Percentiles rank a stretch among this genome's conserved stretches.
Conservation (phyloP, 1,140 invertebrate species). For the Aphis craccivora region DNA sequence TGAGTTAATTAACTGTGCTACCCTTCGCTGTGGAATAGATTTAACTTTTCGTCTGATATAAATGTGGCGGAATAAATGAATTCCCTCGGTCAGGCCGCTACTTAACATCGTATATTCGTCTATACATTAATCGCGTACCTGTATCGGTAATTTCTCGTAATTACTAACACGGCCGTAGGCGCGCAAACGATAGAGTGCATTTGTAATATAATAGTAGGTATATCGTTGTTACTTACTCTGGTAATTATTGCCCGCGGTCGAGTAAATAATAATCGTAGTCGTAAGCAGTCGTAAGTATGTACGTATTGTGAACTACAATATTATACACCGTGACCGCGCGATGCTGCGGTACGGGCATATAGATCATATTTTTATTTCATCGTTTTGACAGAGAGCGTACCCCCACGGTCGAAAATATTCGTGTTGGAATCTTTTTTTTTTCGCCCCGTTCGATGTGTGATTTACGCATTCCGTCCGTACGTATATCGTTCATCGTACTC, state of each 20-base stretch:
- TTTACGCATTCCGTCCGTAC: slow-evolving; percentile 11
- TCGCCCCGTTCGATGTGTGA: background rate
- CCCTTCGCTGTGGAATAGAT: too few species aligned
- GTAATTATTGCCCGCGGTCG: background rate
- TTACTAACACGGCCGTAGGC: background rate
- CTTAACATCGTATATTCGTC: background rate
- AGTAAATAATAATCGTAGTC: background rate
- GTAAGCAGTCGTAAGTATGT: background rate
- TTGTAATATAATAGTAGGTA: background rate
- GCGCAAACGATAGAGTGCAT: background rate
- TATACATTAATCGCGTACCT: background rate
- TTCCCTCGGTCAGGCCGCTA: background rate
- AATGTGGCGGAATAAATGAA: background rate
- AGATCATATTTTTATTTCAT: slow-evolving; percentile 12
- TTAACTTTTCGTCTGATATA: too few species aligned
- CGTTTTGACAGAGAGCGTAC: slow-evolving; percentile 1
- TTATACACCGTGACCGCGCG: background rate
- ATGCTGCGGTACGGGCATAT: background rate
- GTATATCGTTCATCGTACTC: slow-evolving; percentile 12
- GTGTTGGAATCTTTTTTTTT: background rate
- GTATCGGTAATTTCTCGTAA: background rate
- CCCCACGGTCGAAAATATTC: background rate
- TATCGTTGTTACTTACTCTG: background rate
- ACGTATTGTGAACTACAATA: background rate
- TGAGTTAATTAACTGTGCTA: too few species aligned